Evolutionary conservation across 2,113 vertebrate species (phyloP).

Genomic region (Poicephalus gulielmi): DNA sequence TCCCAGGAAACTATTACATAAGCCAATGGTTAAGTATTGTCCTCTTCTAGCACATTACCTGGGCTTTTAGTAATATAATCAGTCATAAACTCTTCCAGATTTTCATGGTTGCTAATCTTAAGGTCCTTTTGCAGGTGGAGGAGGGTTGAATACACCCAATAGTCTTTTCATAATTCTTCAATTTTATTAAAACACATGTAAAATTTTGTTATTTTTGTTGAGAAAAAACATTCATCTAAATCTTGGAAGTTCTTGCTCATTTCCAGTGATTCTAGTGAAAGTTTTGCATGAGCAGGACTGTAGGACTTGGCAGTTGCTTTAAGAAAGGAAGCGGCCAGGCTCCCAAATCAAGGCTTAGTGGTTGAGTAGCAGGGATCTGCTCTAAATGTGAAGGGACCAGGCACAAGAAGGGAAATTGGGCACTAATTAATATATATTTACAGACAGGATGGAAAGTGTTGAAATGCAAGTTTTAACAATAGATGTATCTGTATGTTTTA

Average conservation of each 20-base stretch:
- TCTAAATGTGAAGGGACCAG: not conserved
- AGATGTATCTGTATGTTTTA: not conserved
- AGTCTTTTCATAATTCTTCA: not conserved
- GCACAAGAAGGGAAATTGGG: not conserved
- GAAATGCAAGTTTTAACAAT: not conserved
- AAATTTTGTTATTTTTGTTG: not conserved
- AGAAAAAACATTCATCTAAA: not conserved
- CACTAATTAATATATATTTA: not conserved
- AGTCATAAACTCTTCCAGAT: not conserved
- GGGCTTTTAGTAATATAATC: not conserved
- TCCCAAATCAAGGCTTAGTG: not conserved
- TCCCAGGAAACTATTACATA: not conserved
- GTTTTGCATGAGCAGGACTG: not conserved
- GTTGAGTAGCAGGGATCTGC: not conserved
- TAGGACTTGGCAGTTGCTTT: not conserved
- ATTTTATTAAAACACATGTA: not conserved
- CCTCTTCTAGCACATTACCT: not conserved
- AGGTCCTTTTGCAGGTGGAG: not conserved
- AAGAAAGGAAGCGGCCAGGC: not conserved
- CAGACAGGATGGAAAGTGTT: not conserved
- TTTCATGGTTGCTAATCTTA: not conserved
- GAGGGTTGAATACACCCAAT: not conserved
- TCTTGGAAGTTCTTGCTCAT: not conserved
- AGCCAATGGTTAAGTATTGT: not conserved
- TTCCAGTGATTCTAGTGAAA: not conserved